These are phyloP conservation scores for Marmota flaviventris DNA, from an alignment of 2,113 vertebrate genomes.

Conservation along the genomic window DNA sequence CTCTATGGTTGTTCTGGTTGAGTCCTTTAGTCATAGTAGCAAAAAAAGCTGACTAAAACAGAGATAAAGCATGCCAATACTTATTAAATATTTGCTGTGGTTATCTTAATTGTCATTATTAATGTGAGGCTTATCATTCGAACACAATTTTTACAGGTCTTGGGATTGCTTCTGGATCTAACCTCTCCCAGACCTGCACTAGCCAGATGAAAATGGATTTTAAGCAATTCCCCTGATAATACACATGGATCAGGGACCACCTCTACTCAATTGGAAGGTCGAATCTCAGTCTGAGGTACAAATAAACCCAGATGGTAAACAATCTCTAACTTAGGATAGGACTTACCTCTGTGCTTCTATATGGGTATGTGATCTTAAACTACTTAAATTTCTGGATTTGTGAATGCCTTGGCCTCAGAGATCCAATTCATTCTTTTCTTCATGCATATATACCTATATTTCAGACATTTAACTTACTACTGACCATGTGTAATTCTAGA, in stretches of 20 bases:
- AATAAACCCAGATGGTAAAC: background rate
- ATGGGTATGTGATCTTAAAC: background rate
- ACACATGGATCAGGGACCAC: background rate
- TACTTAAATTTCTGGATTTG: slow-evolving; percentile 10
- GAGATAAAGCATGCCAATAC: background rate
- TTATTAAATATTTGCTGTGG: background rate
- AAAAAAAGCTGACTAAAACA: background rate
- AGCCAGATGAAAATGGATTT: background rate
- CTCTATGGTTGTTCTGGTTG: no score
- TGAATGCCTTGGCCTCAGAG: background rate
- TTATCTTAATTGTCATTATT: background rate
- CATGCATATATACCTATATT: background rate
- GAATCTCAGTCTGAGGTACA: background rate
- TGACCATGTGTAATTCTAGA: background rate
- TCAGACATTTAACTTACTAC: background rate
- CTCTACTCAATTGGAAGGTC: background rate
- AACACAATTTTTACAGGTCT: background rate
- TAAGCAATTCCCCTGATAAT: background rate
- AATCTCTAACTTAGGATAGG: background rate
- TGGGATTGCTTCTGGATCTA: background rate
- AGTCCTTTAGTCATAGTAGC: no score
- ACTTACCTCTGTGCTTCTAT: background rate
- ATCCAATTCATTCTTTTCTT: background rate
- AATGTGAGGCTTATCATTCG: background rate
- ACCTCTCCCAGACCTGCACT: background rate